Conservation (phyloP, 2,113 vertebrate genomes). For the Saccopteryx leptura region DNA sequence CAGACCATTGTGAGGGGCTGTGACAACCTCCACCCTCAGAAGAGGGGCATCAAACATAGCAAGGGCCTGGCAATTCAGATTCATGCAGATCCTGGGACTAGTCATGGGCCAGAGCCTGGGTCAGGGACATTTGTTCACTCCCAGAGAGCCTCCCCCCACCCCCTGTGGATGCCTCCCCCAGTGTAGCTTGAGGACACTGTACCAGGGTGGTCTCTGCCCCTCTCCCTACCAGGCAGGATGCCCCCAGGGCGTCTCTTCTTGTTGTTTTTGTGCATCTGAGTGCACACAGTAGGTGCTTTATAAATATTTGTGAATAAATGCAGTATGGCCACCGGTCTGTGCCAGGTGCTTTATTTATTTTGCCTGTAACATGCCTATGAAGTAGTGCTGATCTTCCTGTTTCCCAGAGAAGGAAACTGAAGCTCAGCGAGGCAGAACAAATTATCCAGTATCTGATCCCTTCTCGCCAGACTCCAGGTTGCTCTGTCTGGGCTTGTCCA, state of each 20-base stretch:
- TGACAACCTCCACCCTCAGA: fast-evolving
- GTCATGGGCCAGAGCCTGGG: background rate
- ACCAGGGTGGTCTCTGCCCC: fast-evolving
- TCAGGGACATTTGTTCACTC: no score
- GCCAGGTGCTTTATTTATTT: background rate
- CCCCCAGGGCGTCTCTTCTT: background rate
- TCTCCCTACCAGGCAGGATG: background rate
- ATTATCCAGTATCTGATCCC: background rate
- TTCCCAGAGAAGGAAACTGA: background rate
- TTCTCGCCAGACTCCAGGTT: no score
- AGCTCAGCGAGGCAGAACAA: background rate
- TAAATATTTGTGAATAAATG: background rate
- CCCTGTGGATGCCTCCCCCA: no score
- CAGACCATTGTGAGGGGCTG: background rate
- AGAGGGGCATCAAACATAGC: fast-evolving
- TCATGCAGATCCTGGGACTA: background rate
- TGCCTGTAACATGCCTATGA: background rate
- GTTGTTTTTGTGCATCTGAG: background rate
- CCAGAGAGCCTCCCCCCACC: background rate
- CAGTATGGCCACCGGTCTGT: background rate
- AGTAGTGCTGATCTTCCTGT: background rate
- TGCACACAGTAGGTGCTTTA: background rate
- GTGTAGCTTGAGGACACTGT: fast-evolving
- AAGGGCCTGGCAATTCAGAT: background rate
- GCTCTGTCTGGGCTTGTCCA: background rate